Percentiles rank a stretch among this genome's conserved stretches.
Conservation (phyloP, 2,888 invertebrate species). For the Drosophila lutescens region DNA sequence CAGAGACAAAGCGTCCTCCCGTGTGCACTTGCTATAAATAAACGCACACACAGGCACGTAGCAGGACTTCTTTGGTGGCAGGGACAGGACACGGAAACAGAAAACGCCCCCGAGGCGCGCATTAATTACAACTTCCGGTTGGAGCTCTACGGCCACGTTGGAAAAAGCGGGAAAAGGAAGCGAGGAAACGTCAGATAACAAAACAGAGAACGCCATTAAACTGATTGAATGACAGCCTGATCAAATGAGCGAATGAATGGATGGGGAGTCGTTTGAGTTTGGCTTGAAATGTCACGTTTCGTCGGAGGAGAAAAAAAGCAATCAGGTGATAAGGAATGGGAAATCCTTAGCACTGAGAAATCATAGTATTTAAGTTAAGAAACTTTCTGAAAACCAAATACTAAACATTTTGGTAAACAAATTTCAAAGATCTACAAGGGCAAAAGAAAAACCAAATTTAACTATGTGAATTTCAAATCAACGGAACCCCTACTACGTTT, state of each 20-base stretch:
- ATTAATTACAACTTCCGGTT: constrained; percentile 78
- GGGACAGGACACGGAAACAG: constrained; percentile 49
- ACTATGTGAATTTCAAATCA: background rate
- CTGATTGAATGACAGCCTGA: constrained; percentile 71
- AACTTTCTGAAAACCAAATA: background rate
- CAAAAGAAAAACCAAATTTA: background rate
- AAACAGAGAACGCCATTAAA: constrained; percentile 50
- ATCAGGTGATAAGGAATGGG: constrained; percentile 18
- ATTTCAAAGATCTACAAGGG: background rate
- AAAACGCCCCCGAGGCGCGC: constrained; percentile 74
- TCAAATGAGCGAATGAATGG: constrained; percentile 50
- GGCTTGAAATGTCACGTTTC: constrained; percentile 72
- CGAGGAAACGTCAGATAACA: constrained; percentile 35
- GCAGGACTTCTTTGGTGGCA: constrained; percentile 44
- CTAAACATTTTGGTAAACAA: background rate
- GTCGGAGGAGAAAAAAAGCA: constrained; percentile 17
- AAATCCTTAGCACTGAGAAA: background rate
- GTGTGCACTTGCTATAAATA: constrained; percentile 44
- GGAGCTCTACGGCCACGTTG: constrained; percentile 34
- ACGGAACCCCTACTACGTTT: background rate
- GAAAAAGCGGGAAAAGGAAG: constrained; percentile 30
- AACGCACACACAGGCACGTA: constrained; percentile 36
- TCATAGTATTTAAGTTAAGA: background rate
- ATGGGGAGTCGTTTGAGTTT: constrained; percentile 45
- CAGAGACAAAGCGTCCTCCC: constrained; percentile 18